Base-by-base conservation (phyloP, 53 echinoderm and acorn worm species). In the Temnopleurus reevesii region DNA sequence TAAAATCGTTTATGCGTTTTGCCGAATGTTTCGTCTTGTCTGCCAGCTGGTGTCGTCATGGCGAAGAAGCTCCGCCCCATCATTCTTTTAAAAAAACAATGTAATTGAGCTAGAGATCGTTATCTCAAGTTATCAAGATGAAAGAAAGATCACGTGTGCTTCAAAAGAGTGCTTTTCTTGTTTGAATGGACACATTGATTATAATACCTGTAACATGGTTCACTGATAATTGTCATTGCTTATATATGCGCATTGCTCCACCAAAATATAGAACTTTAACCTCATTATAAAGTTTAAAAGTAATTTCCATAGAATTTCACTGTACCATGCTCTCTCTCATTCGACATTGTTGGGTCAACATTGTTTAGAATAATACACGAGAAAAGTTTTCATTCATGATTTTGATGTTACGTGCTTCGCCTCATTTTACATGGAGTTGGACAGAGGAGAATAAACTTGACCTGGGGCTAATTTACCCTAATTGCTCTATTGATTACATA, bases 21-120 rank as follows among this genome's bases (percentile, higher is more conserved):
- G 36, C 8, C 41, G 41, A 71, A 71, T 71, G 71, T 71, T 71
- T 21, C 21, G 71, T 41, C 71, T 71, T 71, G 71, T 71, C 71
- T 71, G 71, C 21, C 17, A 41, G 71, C 71, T 71, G 38, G 36
- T 41, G 71, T 71, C 8, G 71, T 38, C 71, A 71, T 41, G 71
- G 71, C 21, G 12, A 71, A 4, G 15, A 46, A 25, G 12, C 79
- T 49, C 79, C 79, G 1, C 79, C 79, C 51, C 29, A 28, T 46
- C 79, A 28, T 49, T 79, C 49, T 49, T 28, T 79, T 79, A 79
- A 79, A 79, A 47, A 79, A 47, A 79, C 15, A 28, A 25, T 38
- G 47, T 28, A 35, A 41, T 38, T 21, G 23, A n/a, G n/a, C 53
- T 51, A 8, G 9, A 51, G 53, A 51, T 51, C 53, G 53, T 51